Evolutionary conservation across 23 tunicate genomes (phyloP).

Genomic region (Clavelina lepadiformis): DNA sequence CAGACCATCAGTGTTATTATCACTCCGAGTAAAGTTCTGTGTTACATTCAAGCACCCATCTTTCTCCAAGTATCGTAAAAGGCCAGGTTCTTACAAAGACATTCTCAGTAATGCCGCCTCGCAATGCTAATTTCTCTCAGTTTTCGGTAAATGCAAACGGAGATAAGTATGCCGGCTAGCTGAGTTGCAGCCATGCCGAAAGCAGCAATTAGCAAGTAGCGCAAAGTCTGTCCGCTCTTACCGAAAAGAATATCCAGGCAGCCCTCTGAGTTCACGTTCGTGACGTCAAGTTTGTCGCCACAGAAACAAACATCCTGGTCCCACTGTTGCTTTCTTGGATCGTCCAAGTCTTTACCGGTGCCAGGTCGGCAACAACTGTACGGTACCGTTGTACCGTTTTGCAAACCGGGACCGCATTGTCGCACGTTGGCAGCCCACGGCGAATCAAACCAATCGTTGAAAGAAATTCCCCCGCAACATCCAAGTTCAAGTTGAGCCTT

Average conservation of each 20-base stretch:
- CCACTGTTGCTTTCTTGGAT: not conserved
- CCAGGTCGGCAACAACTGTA: constrained; percentile 24
- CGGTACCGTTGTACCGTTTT: constrained; percentile 22
- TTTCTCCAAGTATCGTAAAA: no score
- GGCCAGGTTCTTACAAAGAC: no score
- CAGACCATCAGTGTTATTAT: no score
- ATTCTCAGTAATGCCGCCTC: constrained; percentile 34
- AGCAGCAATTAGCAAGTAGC: constrained; percentile 27
- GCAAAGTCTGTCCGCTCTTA: constrained; percentile 38
- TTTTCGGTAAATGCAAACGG: constrained; percentile 36
- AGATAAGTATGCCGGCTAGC: constrained; percentile 18
- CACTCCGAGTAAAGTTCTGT: no score
- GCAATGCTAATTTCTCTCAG: constrained; percentile 13
- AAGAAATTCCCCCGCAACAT: constrained; percentile 37
- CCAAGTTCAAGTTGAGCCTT: constrained; percentile 41
- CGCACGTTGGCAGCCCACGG: constrained; percentile 9
- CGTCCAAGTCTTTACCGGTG: not conserved
- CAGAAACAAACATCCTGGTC: constrained; percentile 26
- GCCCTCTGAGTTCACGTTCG: constrained; percentile 19
- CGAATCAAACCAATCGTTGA: constrained; percentile 37
- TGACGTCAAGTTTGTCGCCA: constrained; percentile 16
- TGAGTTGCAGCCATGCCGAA: constrained; percentile 45
- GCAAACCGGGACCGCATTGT: constrained; percentile 9
- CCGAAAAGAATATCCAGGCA: constrained; percentile 42
- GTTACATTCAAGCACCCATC: no score